Conservation (phyloP, 2,797 vertebrate species). For the Phrynocephalus forsythii region DNA sequence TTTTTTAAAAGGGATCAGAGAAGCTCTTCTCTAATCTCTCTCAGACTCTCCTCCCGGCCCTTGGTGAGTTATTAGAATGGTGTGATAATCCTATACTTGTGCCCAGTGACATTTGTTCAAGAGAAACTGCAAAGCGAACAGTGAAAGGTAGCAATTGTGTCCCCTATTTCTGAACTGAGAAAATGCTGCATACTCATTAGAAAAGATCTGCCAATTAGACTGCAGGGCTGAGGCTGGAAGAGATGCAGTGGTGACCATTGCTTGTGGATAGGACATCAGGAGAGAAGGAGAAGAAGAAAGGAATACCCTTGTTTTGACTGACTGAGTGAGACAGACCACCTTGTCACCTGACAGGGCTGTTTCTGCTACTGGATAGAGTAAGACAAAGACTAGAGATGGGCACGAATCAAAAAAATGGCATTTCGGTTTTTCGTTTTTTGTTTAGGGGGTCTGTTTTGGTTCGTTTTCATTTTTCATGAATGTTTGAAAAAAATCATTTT, state of each 20-base stretch:
- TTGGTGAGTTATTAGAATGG: constrained; percentile 14
- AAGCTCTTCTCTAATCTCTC: constrained; percentile 4
- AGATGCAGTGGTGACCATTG: background rate
- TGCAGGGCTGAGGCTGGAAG: background rate
- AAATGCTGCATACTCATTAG: background rate
- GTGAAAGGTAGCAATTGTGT: background rate
- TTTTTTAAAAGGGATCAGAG: background rate
- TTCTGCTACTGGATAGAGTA: too few species aligned
- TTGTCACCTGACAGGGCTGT: too few species aligned
- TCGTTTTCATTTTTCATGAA: too few species aligned
- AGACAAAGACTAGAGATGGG: too few species aligned
- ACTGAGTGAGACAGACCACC: background rate
- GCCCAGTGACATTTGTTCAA: constrained; percentile 19
- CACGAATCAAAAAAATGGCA: too few species aligned
- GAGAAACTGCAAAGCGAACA: background rate
- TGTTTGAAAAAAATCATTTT: too few species aligned
- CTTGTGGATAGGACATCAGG: background rate
- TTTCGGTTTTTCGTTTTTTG: too few species aligned
- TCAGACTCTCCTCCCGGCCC: background rate
- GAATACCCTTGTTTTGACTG: background rate
- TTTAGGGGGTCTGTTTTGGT: too few species aligned
- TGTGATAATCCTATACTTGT: background rate
- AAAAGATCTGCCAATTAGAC: background rate
- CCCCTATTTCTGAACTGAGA: background rate
- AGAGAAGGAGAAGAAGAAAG: background rate